phyloP scores from a whole-genome alignment of 2,797 vertebrate species.

The Mareca strepera region DNA sequence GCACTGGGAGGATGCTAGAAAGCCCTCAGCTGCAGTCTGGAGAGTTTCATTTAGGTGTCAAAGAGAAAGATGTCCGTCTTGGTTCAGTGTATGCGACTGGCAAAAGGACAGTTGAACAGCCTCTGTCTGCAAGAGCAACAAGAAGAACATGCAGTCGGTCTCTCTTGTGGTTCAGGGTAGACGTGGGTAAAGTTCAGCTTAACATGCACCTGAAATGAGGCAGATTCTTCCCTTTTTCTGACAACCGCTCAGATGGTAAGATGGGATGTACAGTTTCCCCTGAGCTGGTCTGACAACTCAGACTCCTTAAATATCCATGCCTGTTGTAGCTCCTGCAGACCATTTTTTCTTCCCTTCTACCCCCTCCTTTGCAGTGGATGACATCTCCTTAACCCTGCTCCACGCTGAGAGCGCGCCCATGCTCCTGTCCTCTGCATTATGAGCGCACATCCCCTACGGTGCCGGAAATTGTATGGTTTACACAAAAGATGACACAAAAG shows the following conservation, averaged over 20 bases:
- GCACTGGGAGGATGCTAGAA: neutral
- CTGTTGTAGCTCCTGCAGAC: neutral
- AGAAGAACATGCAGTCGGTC: neutral
- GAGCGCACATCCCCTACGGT: slow-evolving; percentile 29
- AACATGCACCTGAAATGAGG: neutral
- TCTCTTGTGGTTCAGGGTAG: neutral
- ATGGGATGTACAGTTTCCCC: neutral
- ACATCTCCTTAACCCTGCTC: slow-evolving; percentile 17
- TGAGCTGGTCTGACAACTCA: neutral
- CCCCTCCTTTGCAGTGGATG: neutral
- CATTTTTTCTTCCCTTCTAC: neutral
- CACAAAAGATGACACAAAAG: slow-evolving; percentile 62
- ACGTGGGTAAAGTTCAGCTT: neutral
- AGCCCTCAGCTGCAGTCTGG: neutral
- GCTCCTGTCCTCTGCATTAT: slow-evolving; percentile 39
- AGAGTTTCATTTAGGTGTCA: neutral
- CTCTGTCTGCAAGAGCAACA: neutral
- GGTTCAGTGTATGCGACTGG: neutral
- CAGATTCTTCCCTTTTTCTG: neutral
- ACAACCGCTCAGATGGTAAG: neutral
- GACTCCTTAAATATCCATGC: neutral
- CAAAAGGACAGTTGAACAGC: neutral
- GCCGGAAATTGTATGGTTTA: slow-evolving; percentile 75
- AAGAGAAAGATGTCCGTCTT: neutral
- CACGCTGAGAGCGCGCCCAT: neutral